Evolutionary conservation across 1,140 invertebrate species (phyloP).

Genomic region (Macrobrachium nipponense): DNA sequence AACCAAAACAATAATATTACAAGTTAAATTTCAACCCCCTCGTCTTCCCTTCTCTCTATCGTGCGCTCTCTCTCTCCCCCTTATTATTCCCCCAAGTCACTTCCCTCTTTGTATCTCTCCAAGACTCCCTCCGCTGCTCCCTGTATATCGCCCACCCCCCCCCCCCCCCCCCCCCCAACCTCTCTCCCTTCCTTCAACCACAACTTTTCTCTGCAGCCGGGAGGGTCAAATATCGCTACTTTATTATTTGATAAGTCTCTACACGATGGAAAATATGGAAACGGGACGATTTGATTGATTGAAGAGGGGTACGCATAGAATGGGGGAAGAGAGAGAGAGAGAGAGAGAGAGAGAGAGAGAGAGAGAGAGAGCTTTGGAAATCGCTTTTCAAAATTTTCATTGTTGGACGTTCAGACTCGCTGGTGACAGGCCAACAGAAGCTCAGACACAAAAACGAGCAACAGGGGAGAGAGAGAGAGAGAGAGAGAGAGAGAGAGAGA

Average conservation of each 20-base stretch:
- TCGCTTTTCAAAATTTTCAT: too few relatives aligned
- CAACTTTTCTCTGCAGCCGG: neutral
- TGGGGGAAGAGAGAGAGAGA: neutral
- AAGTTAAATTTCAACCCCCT: too few relatives aligned
- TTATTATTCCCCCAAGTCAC: too few relatives aligned
- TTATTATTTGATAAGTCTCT: constrained; percentile 46
- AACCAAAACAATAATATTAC: too few relatives aligned
- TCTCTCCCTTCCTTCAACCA: neutral
- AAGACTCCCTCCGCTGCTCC: neutral
- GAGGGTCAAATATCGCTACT: constrained; percentile 37
- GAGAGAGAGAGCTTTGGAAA: neutral
- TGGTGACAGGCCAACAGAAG: neutral
- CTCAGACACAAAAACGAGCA: neutral
- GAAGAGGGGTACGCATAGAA: neutral
- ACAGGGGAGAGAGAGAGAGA: neutral
- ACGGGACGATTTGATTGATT: constrained; percentile 39
- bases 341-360: neutral
- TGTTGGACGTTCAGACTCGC: too few relatives aligned
- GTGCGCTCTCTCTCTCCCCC: too few relatives aligned
- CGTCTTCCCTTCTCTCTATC: too few relatives aligned
- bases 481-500: neutral
- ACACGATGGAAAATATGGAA: constrained; percentile 50
- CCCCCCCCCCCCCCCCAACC: too few relatives aligned
- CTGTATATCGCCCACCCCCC: neutral
- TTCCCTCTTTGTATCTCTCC: neutral